Conservation (phyloP, 2,888 invertebrate species). For the Petrolisthes manimaculis region DNA sequence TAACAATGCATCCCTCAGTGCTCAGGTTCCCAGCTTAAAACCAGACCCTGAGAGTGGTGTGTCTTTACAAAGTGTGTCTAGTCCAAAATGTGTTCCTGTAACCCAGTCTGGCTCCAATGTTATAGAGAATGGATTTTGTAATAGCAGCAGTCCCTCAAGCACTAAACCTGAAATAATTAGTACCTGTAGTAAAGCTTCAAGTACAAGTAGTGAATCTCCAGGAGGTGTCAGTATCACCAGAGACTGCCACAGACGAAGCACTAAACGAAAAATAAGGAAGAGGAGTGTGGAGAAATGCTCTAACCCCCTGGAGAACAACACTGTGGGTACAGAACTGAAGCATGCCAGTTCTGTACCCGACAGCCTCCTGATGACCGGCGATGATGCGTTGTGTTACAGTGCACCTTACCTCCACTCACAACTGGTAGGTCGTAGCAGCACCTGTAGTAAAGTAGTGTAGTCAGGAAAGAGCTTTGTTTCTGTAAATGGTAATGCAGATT, state of each 20-base stretch:
- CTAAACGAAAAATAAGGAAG: neutral
- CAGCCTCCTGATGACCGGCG: conserved; percentile 22
- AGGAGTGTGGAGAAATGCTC: conserved; percentile 9
- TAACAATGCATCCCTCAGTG: neutral
- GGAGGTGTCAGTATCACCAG: conserved; percentile 2
- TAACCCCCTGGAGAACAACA: conserved; percentile 1
- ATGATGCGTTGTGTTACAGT: conserved; percentile 21
- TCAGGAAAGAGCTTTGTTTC: neutral
- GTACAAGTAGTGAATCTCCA: conserved; percentile 24
- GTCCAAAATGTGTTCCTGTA: conserved; percentile 17
- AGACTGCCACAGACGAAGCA: neutral
- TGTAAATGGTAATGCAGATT: neutral
- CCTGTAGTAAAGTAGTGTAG: no score
- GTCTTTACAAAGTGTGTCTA: conserved; percentile 28
- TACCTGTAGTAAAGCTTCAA: conserved; percentile 36
- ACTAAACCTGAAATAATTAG: conserved; percentile 30
- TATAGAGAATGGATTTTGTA: conserved; percentile 42
- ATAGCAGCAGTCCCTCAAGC: conserved; percentile 14
- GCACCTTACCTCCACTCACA: conserved; percentile 26
- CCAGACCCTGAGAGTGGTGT: conserved; percentile 14
- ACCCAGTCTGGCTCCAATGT: conserved; percentile 16
- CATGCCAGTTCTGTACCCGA: conserved; percentile 47
- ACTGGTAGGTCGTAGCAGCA: conserved; percentile 22
- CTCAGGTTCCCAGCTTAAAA: conserved; percentile 5
- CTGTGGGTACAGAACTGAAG: conserved; percentile 30